Evolutionary conservation across 2,113 vertebrate species (phyloP), one percentile per base, ranked within the genome.

Genomic region (Dromaius novaehollandiae): DNA sequence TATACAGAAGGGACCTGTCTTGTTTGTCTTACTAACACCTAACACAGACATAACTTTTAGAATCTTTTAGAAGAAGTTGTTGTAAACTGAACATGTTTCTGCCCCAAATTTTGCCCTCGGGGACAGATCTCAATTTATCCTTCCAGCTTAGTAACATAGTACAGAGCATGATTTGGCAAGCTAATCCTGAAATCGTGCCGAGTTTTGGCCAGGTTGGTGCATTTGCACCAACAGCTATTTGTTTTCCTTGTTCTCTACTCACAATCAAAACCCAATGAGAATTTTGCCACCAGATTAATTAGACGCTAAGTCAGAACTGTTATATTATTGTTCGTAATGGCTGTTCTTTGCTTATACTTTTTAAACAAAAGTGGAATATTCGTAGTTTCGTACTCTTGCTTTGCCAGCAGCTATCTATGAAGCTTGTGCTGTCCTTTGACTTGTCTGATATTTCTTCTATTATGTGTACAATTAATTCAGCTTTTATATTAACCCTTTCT

Each of bases 191-290:
- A 64, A 74, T 69, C 34, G 70, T 80, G 22, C 64, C 63, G 81
- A 68, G 19, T 81, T 61, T 1, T 11, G 10, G 44, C 78, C 64
- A 15, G 34, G 4, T 38, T 38, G 50, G 46, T 86, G 63, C 32
- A 13, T 86, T 95, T 88, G 34, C 5, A 8, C 19, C 48, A 38
- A 65, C 26, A 90, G 3, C 25, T 74, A 4, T 83, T 82, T 94
- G 40, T 91, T 94, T 95, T 71, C 56, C 15, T 56, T 68, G 26
- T 76, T 85, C 78, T 93, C 91, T 83, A 61, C 80, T 90, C 68
- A 60, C 36, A 73, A 38, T 86, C 65, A 91, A 93, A 96, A 81
- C n/a, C 44, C 55, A 90, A 77, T 91, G 94, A 90, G 83, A 93
- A 1, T 60, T 93, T 89, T 96, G 44, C 69, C 86, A 78, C 80